Evolutionary conservation across 2,113 vertebrate genomes (phyloP).

Genomic region (Anoplopoma fimbria): DNA sequence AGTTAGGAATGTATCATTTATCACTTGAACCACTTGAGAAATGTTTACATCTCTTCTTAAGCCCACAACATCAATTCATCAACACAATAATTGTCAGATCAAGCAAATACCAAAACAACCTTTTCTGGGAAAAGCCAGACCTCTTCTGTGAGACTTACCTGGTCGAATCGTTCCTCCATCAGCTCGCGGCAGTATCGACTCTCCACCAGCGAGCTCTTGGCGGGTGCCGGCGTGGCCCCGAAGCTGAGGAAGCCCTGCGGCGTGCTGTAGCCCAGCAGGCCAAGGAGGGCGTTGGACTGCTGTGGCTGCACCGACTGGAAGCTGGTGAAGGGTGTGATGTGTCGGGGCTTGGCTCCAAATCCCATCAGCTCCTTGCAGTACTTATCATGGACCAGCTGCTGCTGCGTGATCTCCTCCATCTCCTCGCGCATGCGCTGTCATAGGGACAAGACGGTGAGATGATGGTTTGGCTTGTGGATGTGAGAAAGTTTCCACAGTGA

Average conservation of each 20-base stretch:
- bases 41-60: background rate
- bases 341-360: slow-evolving; percentile 95
- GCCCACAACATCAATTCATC: background rate
- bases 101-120: background rate
- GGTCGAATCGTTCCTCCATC: slow-evolving; percentile 98
- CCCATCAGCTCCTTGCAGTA: slow-evolving; percentile 98
- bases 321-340: slow-evolving; percentile 97
- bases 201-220: slow-evolving; percentile 93
- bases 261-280: slow-evolving; percentile 93
- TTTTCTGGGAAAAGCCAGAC: background rate
- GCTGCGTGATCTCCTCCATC: slow-evolving; percentile 99
- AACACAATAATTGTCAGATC: background rate
- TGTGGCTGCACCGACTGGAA: slow-evolving; percentile 97
- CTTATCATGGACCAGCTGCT: slow-evolving; percentile 97
- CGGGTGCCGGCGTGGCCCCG: slow-evolving; percentile 88
- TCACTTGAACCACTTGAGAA: no score
- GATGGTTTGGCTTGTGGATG: background rate
- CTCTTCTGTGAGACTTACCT: slow-evolving; percentile 78
- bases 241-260: slow-evolving; percentile 95
- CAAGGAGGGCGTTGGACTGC: slow-evolving; percentile 94
- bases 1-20: background rate
- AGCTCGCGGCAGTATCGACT: slow-evolving; percentile 97
- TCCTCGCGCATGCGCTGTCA: slow-evolving; percentile 95
- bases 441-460: background rate
- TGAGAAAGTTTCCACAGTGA: background rate